phyloP scores from a whole-genome alignment of 2,888 invertebrate species.

The Spisula solida region DNA sequence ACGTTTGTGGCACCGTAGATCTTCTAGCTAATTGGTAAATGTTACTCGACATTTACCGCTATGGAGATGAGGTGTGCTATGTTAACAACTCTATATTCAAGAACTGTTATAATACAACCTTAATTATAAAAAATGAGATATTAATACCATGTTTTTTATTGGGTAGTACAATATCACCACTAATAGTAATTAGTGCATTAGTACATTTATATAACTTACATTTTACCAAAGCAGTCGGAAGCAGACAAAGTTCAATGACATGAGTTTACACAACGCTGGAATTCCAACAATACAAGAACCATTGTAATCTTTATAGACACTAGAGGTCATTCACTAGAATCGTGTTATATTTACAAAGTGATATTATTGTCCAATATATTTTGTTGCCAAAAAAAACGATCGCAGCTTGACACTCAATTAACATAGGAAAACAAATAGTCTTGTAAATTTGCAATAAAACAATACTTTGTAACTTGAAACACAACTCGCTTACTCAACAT shows the following conservation, averaged over 20 bases:
- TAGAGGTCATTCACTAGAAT: background rate
- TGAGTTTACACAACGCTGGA: background rate
- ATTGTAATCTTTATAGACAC: background rate
- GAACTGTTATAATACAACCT: no score
- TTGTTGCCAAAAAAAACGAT: background rate
- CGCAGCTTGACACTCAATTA: background rate
- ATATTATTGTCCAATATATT: background rate
- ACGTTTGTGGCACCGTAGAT: no score
- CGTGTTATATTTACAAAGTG: background rate
- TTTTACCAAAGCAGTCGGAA: background rate
- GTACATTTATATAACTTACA: no score
- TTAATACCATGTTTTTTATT: no score
- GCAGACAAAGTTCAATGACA: background rate
- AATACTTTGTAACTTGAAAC: background rate
- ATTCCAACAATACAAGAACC: background rate
- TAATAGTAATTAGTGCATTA: no score
- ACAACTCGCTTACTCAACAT: no score
- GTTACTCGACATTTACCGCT: no score
- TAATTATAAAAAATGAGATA: no score
- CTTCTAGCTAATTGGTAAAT: no score
- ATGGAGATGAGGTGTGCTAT: no score
- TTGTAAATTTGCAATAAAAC: slow-evolving; percentile 10
- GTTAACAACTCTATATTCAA: no score
- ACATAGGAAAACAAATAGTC: background rate
- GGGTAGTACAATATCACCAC: no score